Evolutionary conservation across 2,888 invertebrate species (phyloP).

Genomic region (Mimachlamys varia): DNA sequence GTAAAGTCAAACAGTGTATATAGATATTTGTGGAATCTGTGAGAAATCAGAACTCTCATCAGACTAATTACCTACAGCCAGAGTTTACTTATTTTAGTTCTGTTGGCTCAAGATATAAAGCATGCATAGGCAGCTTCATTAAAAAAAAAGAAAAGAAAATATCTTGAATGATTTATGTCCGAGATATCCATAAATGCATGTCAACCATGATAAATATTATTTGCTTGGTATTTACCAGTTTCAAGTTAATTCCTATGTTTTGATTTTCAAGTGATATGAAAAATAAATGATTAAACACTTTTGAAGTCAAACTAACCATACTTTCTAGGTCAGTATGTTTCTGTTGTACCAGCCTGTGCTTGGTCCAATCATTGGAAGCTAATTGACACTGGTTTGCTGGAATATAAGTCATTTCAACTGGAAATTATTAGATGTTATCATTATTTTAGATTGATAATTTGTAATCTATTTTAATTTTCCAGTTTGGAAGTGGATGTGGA

Average conservation of each 20-base stretch:
- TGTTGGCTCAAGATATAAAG: neutral
- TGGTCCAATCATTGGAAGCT: neutral
- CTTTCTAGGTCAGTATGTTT: neutral
- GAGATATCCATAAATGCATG: too few relatives aligned
- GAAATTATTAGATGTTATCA: neutral
- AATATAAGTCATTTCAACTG: neutral
- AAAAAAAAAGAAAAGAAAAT: neutral
- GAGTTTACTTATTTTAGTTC: neutral
- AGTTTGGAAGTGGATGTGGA: neutral
- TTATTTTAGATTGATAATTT: neutral
- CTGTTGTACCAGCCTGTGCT: neutral
- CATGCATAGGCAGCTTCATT: neutral
- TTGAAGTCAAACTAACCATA: neutral
- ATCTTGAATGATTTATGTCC: too few relatives aligned
- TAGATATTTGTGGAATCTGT: slow-evolving; percentile 1
- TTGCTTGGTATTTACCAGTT: neutral
- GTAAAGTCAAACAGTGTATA: neutral
- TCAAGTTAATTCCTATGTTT: neutral
- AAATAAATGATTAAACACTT: neutral
- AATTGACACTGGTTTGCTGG: neutral
- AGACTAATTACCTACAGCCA: slow-evolving; percentile 12
- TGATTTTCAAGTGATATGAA: neutral
- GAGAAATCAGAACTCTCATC: slow-evolving; percentile 23
- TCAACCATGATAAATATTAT: neutral
- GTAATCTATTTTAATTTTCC: neutral